A percentile compares a stretch with the other conserved stretches of the same genome.
These are phyloP conservation scores for Coreoperca whiteheadi DNA, from an alignment of 2,113 vertebrate species.

Conservation along the genomic window DNA sequence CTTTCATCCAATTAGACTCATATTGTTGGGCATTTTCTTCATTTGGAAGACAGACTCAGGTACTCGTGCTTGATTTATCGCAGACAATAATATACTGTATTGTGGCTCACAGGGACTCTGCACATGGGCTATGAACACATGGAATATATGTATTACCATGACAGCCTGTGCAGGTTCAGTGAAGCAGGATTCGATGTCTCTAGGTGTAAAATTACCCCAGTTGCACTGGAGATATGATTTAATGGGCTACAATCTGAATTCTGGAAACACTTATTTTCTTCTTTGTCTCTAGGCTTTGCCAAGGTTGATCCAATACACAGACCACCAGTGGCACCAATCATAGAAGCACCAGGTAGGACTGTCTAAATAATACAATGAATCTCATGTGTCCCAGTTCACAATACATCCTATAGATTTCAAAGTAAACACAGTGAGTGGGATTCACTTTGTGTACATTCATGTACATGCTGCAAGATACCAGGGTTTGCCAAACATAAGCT, in stretches of 20 bases:
- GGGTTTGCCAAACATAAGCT: background rate
- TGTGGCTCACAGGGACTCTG: constrained; percentile 27
- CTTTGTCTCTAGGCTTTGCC: constrained; percentile 19
- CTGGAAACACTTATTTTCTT: constrained; percentile 50
- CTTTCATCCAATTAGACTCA: constrained; percentile 65
- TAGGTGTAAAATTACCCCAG: constrained; percentile 44
- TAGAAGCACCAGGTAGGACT: background rate
- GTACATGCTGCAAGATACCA: background rate
- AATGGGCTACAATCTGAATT: constrained; percentile 65
- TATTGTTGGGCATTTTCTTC: constrained; percentile 63
- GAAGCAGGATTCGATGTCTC: constrained; percentile 48
- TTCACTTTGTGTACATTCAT: background rate
- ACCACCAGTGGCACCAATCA: constrained; percentile 26
- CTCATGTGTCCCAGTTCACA: background rate
- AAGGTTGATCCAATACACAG: constrained; percentile 28
- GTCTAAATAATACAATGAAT: constrained; percentile 14
- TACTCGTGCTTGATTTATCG: constrained; percentile 64
- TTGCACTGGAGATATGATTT: constrained; percentile 41
- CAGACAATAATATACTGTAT: constrained; percentile 35
- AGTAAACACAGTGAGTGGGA: background rate
- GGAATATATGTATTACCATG: constrained; percentile 44
- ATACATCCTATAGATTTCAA: background rate
- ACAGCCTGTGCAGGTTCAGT: constrained; percentile 46
- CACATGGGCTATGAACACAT: constrained; percentile 37
- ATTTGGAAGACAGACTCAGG: constrained; percentile 48